Conservation (phyloP, 2,797 vertebrate genomes). For the Sebastes matsubarae region DNA sequence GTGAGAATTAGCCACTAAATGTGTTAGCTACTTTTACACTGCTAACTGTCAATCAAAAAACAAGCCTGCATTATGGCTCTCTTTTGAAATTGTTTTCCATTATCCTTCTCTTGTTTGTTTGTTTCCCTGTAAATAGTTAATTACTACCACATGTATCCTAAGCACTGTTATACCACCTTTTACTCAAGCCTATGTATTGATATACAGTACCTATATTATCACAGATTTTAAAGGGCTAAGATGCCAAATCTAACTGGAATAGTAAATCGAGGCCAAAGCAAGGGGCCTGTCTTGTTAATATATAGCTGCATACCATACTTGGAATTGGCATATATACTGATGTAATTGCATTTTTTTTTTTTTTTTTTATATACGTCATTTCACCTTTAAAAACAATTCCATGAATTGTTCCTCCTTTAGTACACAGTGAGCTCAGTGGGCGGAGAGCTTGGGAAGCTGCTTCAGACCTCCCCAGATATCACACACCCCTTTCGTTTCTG, state of each 20-base stretch:
- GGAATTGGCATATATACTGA: conserved; percentile 67
- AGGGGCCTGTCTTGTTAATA: conserved; percentile 65
- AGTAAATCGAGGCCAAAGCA: conserved; percentile 66
- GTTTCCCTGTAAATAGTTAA: conserved; percentile 74
- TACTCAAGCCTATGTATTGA: conserved; percentile 70
- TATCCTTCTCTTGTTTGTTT: conserved; percentile 36
- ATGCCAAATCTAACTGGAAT: conserved; percentile 83
- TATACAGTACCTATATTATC: conserved; percentile 70
- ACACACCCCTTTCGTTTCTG: conserved; percentile 76
- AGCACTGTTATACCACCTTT: conserved; percentile 80
- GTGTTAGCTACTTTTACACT: conserved; percentile 74
- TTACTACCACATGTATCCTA: conserved; percentile 73
- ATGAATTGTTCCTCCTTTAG: conserved; percentile 78
- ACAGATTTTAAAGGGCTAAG: conserved; percentile 79
- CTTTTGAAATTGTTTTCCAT: conserved; percentile 45
- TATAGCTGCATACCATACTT: conserved; percentile 70
- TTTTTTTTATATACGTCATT: conserved; percentile 36
- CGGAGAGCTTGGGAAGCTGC: conserved; percentile 67
- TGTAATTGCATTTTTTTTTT: conserved; percentile 61
- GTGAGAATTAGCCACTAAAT: conserved; percentile 80
- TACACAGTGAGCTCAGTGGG: conserved; percentile 61
- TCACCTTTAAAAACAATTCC: conserved; percentile 78
- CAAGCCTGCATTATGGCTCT: conserved; percentile 63
- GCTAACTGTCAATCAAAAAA: conserved; percentile 77
- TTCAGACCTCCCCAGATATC: conserved; percentile 77